phyloP scores from a whole-genome alignment of 1,140 invertebrate species.

The Aricia agestis region DNA sequence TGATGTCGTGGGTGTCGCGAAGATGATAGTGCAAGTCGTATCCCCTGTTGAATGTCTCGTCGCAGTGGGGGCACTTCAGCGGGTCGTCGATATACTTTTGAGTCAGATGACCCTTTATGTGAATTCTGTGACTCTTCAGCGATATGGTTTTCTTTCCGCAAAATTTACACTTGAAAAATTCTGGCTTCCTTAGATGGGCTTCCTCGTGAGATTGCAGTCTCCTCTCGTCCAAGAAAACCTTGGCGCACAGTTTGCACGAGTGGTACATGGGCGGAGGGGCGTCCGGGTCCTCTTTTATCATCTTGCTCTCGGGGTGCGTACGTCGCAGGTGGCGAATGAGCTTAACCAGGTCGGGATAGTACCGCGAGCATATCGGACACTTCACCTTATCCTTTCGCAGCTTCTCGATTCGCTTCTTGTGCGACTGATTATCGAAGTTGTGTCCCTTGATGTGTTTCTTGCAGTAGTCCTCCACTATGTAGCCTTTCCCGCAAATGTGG shows the following conservation, averaged over 20 bases:
- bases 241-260: constrained; percentile 67
- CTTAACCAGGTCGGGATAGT: constrained; percentile 59
- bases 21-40: constrained; percentile 67
- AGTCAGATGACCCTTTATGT: constrained; percentile 64
- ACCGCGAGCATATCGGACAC: constrained; percentile 65
- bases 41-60: constrained; percentile 56
- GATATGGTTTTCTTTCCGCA: constrained; percentile 69
- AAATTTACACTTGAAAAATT: constrained; percentile 70
- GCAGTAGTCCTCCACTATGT: constrained; percentile 55
- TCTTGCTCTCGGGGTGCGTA: constrained; percentile 69
- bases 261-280: constrained; percentile 52
- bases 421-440: constrained; percentile 62
- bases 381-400: constrained; percentile 63
- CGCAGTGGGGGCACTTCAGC: constrained; percentile 60
- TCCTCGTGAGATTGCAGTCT: constrained; percentile 59
- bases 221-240: constrained; percentile 60
- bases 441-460: constrained; percentile 63
- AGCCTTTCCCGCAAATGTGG: constrained; percentile 62
- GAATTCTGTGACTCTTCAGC: constrained; percentile 56
- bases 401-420: constrained; percentile 59
- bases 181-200: constrained; percentile 60
- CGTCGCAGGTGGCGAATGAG: constrained; percentile 62
- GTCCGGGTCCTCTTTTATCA: constrained; percentile 71
- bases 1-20: constrained; percentile 56
- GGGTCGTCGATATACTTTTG: constrained; percentile 62